These are phyloP conservation scores for Sebastes itinus DNA, from an alignment of 2,797 vertebrate genomes.

Conservation along the genomic window DNA sequence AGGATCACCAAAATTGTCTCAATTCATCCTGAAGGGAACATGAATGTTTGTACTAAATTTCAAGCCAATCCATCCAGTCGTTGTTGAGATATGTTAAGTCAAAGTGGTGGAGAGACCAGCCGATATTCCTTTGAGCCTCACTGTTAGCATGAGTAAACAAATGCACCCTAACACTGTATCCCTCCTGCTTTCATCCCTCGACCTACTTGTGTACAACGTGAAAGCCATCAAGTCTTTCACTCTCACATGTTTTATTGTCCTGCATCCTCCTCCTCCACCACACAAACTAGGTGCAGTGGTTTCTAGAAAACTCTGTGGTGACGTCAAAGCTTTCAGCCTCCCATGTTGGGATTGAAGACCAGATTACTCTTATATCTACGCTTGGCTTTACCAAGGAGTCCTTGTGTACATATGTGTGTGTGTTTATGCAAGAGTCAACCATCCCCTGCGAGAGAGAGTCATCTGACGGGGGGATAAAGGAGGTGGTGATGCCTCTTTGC, in stretches of 20 bases:
- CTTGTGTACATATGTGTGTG: background rate
- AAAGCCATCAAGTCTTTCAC: background rate
- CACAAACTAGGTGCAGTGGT: background rate
- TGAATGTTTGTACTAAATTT: background rate
- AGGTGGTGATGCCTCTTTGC: conserved; percentile 59
- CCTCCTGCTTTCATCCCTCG: background rate
- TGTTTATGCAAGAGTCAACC: conserved; percentile 14
- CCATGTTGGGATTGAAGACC: conserved; percentile 23
- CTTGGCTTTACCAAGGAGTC: conserved; percentile 19
- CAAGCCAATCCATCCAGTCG: background rate
- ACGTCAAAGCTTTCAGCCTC: conserved; percentile 30
- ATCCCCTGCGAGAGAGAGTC: conserved; percentile 47
- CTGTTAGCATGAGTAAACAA: background rate
- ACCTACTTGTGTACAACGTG: background rate
- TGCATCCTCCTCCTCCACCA: background rate
- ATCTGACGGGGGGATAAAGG: conserved; percentile 67
- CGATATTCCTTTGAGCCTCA: background rate
- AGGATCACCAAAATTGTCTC: background rate
- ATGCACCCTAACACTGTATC: background rate
- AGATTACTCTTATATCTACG: conserved; percentile 40
- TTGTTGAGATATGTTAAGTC: background rate
- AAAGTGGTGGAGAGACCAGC: background rate
- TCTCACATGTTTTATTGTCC: background rate
- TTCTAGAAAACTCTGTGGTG: background rate
- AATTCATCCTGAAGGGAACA: background rate